Evolutionary conservation across 2,797 vertebrate species (phyloP).

Genomic region (Sebastes umbrosus): DNA sequence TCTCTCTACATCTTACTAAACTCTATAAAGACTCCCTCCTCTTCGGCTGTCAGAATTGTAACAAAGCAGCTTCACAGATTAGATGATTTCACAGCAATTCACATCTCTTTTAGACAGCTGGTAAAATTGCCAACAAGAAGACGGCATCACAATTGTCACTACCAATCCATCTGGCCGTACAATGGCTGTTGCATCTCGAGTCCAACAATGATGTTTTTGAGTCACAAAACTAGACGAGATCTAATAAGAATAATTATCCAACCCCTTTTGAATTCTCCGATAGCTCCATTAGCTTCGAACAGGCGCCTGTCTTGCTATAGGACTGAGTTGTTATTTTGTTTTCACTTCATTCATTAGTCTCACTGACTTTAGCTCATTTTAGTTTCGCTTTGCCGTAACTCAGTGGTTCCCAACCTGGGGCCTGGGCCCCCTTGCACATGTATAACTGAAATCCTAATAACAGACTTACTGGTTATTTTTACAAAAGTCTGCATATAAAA

Average conservation of each 20-base stretch:
- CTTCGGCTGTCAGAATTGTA: neutral
- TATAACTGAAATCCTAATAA: no score
- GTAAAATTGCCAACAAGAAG: slow-evolving; percentile 15
- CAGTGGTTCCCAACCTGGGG: no score
- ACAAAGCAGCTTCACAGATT: neutral
- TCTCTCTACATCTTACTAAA: neutral
- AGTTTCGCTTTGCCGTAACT: neutral
- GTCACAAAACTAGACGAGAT: neutral
- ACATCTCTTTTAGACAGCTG: slow-evolving; percentile 24
- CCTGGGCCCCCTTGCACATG: no score
- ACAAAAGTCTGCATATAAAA: no score
- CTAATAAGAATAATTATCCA: neutral
- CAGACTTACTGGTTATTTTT: no score
- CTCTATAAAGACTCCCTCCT: neutral
- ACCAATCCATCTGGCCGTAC: slow-evolving; percentile 7
- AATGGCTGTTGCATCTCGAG: neutral
- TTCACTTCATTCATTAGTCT: neutral
- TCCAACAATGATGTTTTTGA: neutral
- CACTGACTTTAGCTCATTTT: neutral
- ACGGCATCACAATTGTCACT: slow-evolving; percentile 9
- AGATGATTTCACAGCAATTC: slow-evolving; percentile 29
- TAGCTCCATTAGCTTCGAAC: neutral
- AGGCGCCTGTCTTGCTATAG: neutral
- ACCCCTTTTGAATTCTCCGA: neutral
- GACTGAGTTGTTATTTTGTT: neutral